phyloP scores from a whole-genome alignment of 2,888 invertebrate species.

The Polydrusus tereticollis region DNA sequence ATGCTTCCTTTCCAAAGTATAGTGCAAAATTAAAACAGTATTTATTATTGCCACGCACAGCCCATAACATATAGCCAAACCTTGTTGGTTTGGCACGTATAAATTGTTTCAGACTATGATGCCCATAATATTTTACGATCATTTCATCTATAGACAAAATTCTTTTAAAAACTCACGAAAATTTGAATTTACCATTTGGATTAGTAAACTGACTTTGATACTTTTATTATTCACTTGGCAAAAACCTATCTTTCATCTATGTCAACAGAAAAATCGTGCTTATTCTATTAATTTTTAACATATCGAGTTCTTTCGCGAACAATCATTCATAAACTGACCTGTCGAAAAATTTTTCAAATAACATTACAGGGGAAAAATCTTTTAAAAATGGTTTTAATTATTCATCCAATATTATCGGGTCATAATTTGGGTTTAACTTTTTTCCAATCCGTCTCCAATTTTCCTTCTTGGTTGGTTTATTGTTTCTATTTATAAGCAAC shows the following conservation, averaged over 20 bases:
- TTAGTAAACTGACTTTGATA: slow-evolving; percentile 43
- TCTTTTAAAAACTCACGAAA: too few species aligned
- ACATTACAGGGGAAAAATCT: neutral
- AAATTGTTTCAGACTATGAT: too few species aligned
- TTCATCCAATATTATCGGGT: neutral
- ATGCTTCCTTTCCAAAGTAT: too few species aligned
- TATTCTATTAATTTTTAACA: neutral
- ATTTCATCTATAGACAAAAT: too few species aligned
- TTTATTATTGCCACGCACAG: too few species aligned
- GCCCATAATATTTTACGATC: too few species aligned
- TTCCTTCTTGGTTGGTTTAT: neutral
- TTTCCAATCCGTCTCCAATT: neutral
- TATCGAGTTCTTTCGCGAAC: slow-evolving; percentile 7
- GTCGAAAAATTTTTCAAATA: slow-evolving; percentile 21
- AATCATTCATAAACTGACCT: neutral
- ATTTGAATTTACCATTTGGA: slow-evolving; percentile 29
- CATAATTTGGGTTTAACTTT: neutral
- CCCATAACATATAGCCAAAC: too few species aligned
- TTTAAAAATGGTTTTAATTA: neutral
- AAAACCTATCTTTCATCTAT: slow-evolving; percentile 20
- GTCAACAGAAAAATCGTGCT: neutral
- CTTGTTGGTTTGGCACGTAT: too few species aligned
- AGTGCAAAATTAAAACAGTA: too few species aligned
- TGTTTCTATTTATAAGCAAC: neutral
- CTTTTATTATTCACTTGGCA: slow-evolving; percentile 24